These are phyloP conservation scores for Apotomis betuletana DNA, from an alignment of 2,888 invertebrate species.

Conservation along the genomic window DNA sequence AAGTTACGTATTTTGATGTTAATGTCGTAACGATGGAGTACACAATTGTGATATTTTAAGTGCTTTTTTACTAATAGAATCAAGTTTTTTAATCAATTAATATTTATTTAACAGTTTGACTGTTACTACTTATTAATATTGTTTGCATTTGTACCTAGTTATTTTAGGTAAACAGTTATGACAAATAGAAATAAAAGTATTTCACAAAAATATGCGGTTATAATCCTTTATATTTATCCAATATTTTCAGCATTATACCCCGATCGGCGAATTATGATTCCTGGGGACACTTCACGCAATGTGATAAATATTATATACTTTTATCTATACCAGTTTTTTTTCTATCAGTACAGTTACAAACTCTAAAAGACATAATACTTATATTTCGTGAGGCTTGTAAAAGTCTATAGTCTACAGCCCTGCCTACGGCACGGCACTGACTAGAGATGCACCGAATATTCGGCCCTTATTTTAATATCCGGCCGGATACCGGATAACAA, in stretches of 20 bases:
- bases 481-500: fast-evolving
- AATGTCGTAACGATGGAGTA: slow-evolving; percentile 47
- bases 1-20: slow-evolving; percentile 25
- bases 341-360: too few species aligned
- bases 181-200: slow-evolving; percentile 31
- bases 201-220: slow-evolving; percentile 8
- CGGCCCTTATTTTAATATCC: too few species aligned
- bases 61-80: slow-evolving; percentile 60
- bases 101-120: slow-evolving; percentile 41
- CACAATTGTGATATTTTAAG: slow-evolving; percentile 72
- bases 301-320: too few species aligned
- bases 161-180: slow-evolving; percentile 34
- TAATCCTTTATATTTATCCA: neutral
- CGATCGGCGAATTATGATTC: too few species aligned
- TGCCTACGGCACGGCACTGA: too few species aligned
- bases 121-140: slow-evolving; percentile 37
- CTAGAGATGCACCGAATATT: too few species aligned
- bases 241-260: too few species aligned
- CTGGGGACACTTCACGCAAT: too few species aligned
- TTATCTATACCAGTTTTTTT: too few species aligned
- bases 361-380: too few species aligned
- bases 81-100: slow-evolving; percentile 50
- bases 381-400: too few species aligned
- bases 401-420: too few species aligned
- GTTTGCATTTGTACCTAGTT: slow-evolving; percentile 41